Conservation (phyloP, 2,888 invertebrate genomes). For the Xanthorhoe spadicearia region DNA sequence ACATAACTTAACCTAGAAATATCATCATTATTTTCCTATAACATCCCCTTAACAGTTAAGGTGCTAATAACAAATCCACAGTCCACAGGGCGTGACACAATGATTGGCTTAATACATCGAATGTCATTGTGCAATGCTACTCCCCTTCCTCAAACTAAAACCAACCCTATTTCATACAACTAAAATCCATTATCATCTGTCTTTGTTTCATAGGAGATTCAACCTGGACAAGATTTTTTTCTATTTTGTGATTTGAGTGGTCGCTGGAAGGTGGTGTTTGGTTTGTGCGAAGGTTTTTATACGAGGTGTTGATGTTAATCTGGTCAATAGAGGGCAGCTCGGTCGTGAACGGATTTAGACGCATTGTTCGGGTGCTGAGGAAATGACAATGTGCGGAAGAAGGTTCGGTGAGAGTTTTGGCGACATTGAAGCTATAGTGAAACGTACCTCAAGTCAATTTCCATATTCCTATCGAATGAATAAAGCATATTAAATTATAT, state of each 20-base stretch:
- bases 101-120: constrained; percentile 35
- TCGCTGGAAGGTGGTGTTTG: not conserved
- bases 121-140: constrained; percentile 35
- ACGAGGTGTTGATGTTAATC: constrained; percentile 38
- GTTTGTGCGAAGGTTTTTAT: constrained; percentile 12
- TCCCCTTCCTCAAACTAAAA: constrained; percentile 13
- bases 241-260: constrained; percentile 10
- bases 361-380: constrained; percentile 25
- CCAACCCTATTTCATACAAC: not conserved
- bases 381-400: constrained; percentile 16
- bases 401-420: constrained; percentile 19
- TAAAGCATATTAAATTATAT: too few species aligned
- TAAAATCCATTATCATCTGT: not conserved
- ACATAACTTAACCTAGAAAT: not conserved
- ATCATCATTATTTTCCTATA: not conserved
- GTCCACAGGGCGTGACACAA: constrained; percentile 31
- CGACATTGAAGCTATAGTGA: not conserved
- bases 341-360: constrained; percentile 36
- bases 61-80: constrained; percentile 21
- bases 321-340: constrained; percentile 23
- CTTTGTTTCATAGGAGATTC: not conserved
- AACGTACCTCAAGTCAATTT: not conserved
- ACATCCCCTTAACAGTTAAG: constrained; percentile 32
- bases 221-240: not conserved
- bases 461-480: too few species aligned